phyloP scores from a whole-genome alignment of 2,888 invertebrate genomes.

The Dromius quadrimaculatus region DNA sequence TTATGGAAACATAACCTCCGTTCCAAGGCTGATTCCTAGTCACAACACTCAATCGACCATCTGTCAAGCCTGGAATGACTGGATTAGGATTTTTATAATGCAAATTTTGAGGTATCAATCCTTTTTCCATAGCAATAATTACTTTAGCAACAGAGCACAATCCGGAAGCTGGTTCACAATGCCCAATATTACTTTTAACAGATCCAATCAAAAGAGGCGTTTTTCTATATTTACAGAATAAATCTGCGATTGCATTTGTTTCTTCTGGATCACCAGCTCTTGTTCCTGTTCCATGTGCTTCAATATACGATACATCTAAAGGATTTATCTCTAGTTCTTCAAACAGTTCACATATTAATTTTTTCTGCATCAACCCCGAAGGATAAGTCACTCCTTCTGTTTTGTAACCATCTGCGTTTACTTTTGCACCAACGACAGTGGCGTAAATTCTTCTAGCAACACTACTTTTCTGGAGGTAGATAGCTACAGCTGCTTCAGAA shows the following conservation, averaged over 20 bases:
- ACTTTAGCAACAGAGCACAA: slow-evolving; percentile 92
- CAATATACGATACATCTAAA: slow-evolving; percentile 87
- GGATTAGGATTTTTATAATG: slow-evolving; percentile 90
- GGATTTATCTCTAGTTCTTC: slow-evolving; percentile 86
- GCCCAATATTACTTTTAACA: slow-evolving; percentile 99
- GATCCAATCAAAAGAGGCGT: slow-evolving; percentile 92
- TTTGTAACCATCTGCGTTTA: slow-evolving; percentile 94
- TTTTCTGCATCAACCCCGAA: slow-evolving; percentile 83
- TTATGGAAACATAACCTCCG: slow-evolving; percentile 92
- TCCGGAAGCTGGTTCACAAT: slow-evolving; percentile 94
- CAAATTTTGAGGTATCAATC: slow-evolving; percentile 90
- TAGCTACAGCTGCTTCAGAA: slow-evolving; percentile 87
- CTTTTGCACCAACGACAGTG: slow-evolving; percentile 87
- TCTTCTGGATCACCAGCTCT: slow-evolving; percentile 98
- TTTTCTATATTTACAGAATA: slow-evolving; percentile 86
- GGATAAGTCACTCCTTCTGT: slow-evolving; percentile 91
- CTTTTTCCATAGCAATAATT: slow-evolving; percentile 93
- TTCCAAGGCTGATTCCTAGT: slow-evolving; percentile 85
- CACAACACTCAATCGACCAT: slow-evolving; percentile 93
- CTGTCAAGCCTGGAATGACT: slow-evolving; percentile 88
- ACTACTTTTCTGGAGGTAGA: slow-evolving; percentile 84
- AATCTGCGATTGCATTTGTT: slow-evolving; percentile 92
- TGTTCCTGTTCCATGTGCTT: slow-evolving; percentile 99
- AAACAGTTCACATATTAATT: slow-evolving; percentile 88
- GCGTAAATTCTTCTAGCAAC: slow-evolving; percentile 87